A percentile compares a stretch with the other conserved stretches of the same genome.
Conservation (phyloP, 1,140 invertebrate species). For the Drosophila leontia region DNA sequence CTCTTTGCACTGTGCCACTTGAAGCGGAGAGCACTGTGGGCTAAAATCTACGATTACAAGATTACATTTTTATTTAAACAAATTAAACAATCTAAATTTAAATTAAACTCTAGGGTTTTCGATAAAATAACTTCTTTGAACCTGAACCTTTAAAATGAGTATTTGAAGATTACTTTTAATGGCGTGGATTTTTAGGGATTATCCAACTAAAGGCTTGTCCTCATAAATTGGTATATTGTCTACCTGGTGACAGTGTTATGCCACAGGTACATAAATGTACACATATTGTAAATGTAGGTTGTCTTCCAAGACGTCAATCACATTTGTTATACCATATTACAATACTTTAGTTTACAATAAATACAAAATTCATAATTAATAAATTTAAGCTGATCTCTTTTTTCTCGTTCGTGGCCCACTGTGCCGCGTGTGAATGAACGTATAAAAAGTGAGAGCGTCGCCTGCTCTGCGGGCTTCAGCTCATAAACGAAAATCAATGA, state of each 20-base stretch:
- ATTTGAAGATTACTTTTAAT: slow-evolving; percentile 12
- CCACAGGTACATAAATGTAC: slow-evolving; percentile 2
- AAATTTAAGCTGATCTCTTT: not conserved
- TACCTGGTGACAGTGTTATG: slow-evolving; percentile 10
- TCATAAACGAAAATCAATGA: slow-evolving; percentile 83
- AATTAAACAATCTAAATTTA: not conserved
- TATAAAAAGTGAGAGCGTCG: slow-evolving; percentile 79
- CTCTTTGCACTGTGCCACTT: slow-evolving; percentile 38
- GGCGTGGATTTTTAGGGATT: slow-evolving; percentile 18
- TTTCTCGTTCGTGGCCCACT: slow-evolving; percentile 32
- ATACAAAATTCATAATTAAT: no score
- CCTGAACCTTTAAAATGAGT: not conserved
- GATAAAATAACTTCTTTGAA: not conserved
- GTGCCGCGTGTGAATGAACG: slow-evolving; percentile 79
- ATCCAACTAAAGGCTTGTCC: slow-evolving; percentile 20
- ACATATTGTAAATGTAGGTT: not conserved
- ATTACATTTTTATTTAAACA: not conserved
- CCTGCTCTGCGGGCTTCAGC: slow-evolving; percentile 47
- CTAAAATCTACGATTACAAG: not conserved
- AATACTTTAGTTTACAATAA: not conserved
- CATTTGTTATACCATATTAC: not conserved
- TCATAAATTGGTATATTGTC: slow-evolving; percentile 9
- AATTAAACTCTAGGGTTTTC: not conserved
- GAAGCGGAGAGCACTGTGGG: slow-evolving; percentile 25
- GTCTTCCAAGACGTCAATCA: not conserved